A percentile compares a stretch with the other conserved stretches of the same genome.
phyloP scores from a whole-genome alignment of 2,113 vertebrate species.

The Cryptotis parvus region DNA sequence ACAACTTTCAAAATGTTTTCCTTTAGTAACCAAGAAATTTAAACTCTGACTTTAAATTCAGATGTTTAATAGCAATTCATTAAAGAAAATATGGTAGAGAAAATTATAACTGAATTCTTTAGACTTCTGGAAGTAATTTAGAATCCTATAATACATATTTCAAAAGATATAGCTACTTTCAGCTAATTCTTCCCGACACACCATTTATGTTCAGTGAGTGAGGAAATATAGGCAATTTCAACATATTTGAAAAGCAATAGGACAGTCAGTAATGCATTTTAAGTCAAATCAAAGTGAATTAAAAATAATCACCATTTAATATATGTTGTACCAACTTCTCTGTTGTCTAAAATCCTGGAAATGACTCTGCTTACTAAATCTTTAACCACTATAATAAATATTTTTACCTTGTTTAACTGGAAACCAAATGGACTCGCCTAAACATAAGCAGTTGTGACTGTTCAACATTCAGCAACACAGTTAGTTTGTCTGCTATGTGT shows the following conservation, averaged over 20 bases:
- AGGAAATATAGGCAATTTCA: conserved; percentile 45
- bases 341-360: conserved; percentile 41
- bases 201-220: not conserved
- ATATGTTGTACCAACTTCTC: conserved; percentile 39
- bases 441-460: conserved; percentile 48
- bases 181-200: conserved; percentile 1
- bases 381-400: conserved; percentile 65
- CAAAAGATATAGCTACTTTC: not conserved
- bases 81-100: conserved; percentile 13
- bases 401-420: conserved; percentile 53
- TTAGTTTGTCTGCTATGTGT: conserved; percentile 15
- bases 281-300: conserved; percentile 53
- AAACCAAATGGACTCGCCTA: conserved; percentile 46
- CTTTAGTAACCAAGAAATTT: not conserved
- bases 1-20: not conserved
- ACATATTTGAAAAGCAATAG: conserved; percentile 14
- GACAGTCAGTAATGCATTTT: conserved; percentile 23
- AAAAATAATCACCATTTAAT: conserved; percentile 55
- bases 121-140: conserved; percentile 30
- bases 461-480: not conserved
- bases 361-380: conserved; percentile 57
- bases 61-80: conserved; percentile 21
- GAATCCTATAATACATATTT: conserved; percentile 1
- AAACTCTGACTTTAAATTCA: conserved; percentile 39
- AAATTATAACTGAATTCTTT: conserved; percentile 38